Evolutionary conservation across 2,888 invertebrate genomes (phyloP).

Genomic region (Microctonus hyperodae): DNA sequence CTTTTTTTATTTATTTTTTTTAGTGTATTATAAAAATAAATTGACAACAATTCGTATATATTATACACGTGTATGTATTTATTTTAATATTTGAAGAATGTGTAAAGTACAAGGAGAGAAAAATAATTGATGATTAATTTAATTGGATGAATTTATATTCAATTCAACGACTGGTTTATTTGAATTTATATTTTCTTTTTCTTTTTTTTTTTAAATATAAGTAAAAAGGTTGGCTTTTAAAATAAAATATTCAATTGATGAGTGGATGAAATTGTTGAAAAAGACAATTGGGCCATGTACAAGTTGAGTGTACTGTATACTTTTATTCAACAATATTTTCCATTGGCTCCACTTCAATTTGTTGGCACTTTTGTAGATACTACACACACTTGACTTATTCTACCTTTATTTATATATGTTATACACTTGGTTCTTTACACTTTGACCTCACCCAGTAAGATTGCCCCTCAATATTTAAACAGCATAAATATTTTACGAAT

Average conservation of each 20-base stretch:
- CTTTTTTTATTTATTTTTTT: constrained; percentile 12
- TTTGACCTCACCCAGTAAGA: constrained; percentile 49
- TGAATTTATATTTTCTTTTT: no score
- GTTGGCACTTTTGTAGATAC: not conserved
- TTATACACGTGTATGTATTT: no score
- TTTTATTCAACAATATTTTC: not conserved
- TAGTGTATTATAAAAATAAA: no score
- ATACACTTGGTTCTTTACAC: constrained; percentile 23
- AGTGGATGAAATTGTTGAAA: not conserved
- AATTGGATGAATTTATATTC: no score
- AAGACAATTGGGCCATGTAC: not conserved
- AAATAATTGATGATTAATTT: no score
- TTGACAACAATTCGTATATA: no score
- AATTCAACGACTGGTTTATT: no score
- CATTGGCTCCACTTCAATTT: constrained; percentile 9
- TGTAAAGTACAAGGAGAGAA: no score
- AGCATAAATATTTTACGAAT: constrained; percentile 48
- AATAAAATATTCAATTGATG: not conserved
- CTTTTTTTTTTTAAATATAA: no score
- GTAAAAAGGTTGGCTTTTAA: not conserved
- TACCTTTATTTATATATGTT: constrained; percentile 35
- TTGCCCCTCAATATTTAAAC: constrained; percentile 55
- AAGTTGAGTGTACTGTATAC: no score
- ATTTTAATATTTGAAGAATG: no score
- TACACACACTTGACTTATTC: constrained; percentile 22